Base-by-base conservation (phyloP, 2,797 vertebrate genomes). In the Tenualosa ilisha region DNA sequence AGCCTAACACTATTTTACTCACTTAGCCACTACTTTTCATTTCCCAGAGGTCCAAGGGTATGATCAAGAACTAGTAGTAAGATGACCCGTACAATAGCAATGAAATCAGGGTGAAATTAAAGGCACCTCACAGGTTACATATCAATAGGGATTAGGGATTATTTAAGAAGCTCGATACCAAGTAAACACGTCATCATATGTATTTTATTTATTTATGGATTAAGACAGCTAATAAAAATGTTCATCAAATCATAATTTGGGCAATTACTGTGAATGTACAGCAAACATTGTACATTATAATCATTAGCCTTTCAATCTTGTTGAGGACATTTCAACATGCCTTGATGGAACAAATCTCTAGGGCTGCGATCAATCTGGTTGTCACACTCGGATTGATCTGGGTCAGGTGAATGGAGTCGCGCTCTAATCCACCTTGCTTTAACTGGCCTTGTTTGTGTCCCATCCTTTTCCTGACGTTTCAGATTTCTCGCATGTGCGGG, bases 401-500 rank as follows among this genome's bases (percentile, higher is more conserved):
- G 40, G 82, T 24, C 85, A 68, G 82, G 37, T 75, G 68, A 79
- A 86, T 49, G 40, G 81, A 82, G 85, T n/a, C 17, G 1, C 31
- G 17, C 68, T 24, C 81, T 88, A 86, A 88, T 86, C 68, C 83
- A 81, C 37, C 59, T 63, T 53, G 86, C 83, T 82, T 72, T 82
- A 68, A 84, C 50, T 50, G 24, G 46, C 15, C 15, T 79, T 83
- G 50, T 85, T 75, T 81, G 61, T 40, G 61, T 81, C 85, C 65
- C 51, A 56, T 82, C 79, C 79, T 83, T 84, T 88, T 88, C 82
- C 85, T 86, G 83, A 83, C 83, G 56, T 72, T 86, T 87, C 59
- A 83, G 63, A 86, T 83, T 53, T 83, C 81, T 84, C 85, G 82
- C 85, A 79, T 85, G 88, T 72, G 43, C 84, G 9, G 17, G 3